Base-by-base conservation (phyloP, 1,140 invertebrate species). In the Andricus grossulariae region DNA sequence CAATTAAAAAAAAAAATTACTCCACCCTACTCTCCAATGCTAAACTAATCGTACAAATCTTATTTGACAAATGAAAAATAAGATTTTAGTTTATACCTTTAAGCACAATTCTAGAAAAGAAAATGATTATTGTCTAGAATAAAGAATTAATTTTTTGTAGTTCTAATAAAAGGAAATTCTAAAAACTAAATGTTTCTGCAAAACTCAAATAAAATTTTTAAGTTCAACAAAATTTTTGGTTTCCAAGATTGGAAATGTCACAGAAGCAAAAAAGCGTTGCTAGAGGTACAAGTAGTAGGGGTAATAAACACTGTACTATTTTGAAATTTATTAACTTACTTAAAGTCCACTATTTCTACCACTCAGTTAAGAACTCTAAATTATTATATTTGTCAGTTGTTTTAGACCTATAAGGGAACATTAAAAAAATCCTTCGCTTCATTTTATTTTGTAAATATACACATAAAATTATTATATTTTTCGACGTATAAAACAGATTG, bases 251-350 rank as follows among this genome's bases (percentile, higher is more conserved):
- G 57, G 13, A 66, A 66, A 25, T 45, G 25, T 66, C 60, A 66
- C 60, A 39, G 16, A 66, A 66, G 60, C 60, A 66, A 66, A 52
- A 50, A 72, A 72, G 71, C 71, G 21, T 11, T 50, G 45, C 71
- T 72, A 72, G 16, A 50, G 15, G 10, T 66, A 66, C 25, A 66
- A 39, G 60, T 66, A 66, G 60, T 66, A 66, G 60, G 25, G 60
- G 60, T 10, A 66, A 39, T 45, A 8, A 60, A 32, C 8, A 21
- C 10, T 19, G 7, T 25, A 60, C 4, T 66, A 39, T 66, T n/a
- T 15, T 66, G 8, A 32, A 66, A n/a, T 39, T n/a, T 39, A 10
- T 7, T 32, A 15, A 39, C 12, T 16, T 6, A 39, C 32, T 66
- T 5, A 32, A 11, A 45, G 10, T 25, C 12, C 6, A 66, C 39